Percentiles rank a stretch among this genome's conserved stretches.
These are phyloP conservation scores for Bos taurus DNA, from an alignment of 2,113 vertebrate genomes.

Conservation along the genomic window ARS-UCD2.0 NC_037338.1:89454001-89454500, in stretches of 20 bases:
- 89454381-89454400: not conserved
- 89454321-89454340: not conserved
- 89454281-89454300: not conserved
- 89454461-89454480: not conserved
- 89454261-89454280: not conserved
- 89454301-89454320: not conserved
- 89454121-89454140: not conserved
- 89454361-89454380: fast-evolving
- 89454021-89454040: not conserved
- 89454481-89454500: not conserved
- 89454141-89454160: not conserved
- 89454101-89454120: not conserved
- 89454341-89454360: not conserved
- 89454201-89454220: fast-evolving
- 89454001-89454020: not conserved
- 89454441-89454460: not conserved
- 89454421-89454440: not conserved
- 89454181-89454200: not conserved
- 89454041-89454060: not conserved
- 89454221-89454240: not conserved
- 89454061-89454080: not conserved
- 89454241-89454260: not conserved
- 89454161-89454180: not conserved
- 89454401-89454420: not conserved
- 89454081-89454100: not conserved